These are phyloP conservation scores for Drosophila seguyi DNA, from an alignment of 1,140 invertebrate genomes.

Conservation along the genomic window DNA sequence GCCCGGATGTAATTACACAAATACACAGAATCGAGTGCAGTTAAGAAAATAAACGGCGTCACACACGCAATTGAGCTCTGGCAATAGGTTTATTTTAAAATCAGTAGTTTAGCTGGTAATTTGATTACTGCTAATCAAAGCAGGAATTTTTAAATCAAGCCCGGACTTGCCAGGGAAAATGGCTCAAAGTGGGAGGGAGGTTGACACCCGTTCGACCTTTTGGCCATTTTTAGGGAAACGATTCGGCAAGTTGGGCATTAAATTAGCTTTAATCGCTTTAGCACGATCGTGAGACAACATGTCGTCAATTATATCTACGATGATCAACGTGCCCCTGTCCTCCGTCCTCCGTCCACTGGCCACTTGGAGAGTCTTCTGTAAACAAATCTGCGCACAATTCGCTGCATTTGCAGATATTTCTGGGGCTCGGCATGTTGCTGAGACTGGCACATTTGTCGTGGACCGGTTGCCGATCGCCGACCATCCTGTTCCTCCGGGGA, in stretches of 20 bases:
- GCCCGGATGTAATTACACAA: conserved; percentile 60
- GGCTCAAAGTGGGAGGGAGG: not conserved
- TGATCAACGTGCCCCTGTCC: conserved; percentile 57
- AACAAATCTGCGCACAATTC: conserved; percentile 81
- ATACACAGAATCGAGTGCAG: conserved; percentile 58
- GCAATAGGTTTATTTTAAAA: not conserved
- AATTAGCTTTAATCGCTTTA: conserved; percentile 83
- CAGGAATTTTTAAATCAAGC: not conserved
- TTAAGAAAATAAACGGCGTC: conserved; percentile 44
- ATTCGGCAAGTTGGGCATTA: conserved; percentile 53
- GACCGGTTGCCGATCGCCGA: conserved; percentile 52
- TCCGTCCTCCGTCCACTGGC: not conserved
- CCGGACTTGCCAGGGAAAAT: not conserved
- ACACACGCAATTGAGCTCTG: conserved; percentile 56
- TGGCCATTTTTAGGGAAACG: conserved; percentile 5
- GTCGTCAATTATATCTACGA: conserved; percentile 84
- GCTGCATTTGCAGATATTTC: conserved; percentile 70
- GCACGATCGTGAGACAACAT: conserved; percentile 84
- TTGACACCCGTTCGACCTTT: conserved; percentile 16
- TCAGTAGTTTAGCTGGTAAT: conserved; percentile 22
- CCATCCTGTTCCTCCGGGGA: conserved; percentile 25
- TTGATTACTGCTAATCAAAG: conserved; percentile 21
- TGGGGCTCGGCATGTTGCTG: conserved; percentile 68
- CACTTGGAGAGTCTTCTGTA: conserved; percentile 65
- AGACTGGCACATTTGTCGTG: conserved; percentile 74